Percentiles rank a stretch among this genome's conserved stretches.
Evolutionary conservation across 2,888 invertebrate species (phyloP).

Genomic region (Dinocampus coccinellae): DNA sequence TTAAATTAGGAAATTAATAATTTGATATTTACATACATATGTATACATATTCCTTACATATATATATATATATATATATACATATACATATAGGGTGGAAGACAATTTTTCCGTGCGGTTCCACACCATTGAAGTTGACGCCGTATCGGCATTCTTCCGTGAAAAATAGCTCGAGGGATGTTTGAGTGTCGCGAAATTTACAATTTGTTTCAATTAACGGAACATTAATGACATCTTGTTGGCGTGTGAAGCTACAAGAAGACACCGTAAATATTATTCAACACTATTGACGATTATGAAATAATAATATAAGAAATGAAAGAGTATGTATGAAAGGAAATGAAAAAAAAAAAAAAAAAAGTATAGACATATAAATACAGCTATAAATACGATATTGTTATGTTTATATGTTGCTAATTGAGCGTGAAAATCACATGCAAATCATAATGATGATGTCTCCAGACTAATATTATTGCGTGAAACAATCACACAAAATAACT

Average conservation of each 20-base stretch:
- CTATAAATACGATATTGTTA: background rate
- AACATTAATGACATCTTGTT: background rate
- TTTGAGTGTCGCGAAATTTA: background rate
- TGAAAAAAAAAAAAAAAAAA: too few species aligned
- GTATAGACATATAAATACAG: too few species aligned
- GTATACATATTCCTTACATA: background rate
- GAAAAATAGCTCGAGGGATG: background rate
- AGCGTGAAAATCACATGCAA: slow-evolving; percentile 16
- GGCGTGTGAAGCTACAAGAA: background rate
- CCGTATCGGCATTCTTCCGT: background rate
- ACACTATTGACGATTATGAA: slow-evolving; percentile 3
- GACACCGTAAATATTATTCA: background rate
- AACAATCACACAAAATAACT: too few species aligned
- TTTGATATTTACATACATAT: background rate
- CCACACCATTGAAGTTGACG: background rate
- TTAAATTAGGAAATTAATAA: background rate
- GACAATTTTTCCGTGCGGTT: background rate
- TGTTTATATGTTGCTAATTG: slow-evolving; percentile 29
- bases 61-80: background rate
- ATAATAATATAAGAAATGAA: slow-evolving; percentile 6
- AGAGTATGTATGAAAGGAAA: background rate
- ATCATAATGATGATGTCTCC: background rate
- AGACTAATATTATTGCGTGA: too few species aligned
- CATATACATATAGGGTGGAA: background rate
- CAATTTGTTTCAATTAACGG: slow-evolving; percentile 21